A percentile compares a stretch with the other conserved stretches of the same genome.
Conservation (phyloP, 2,888 invertebrate species). For the Trimorus sp. region DNA sequence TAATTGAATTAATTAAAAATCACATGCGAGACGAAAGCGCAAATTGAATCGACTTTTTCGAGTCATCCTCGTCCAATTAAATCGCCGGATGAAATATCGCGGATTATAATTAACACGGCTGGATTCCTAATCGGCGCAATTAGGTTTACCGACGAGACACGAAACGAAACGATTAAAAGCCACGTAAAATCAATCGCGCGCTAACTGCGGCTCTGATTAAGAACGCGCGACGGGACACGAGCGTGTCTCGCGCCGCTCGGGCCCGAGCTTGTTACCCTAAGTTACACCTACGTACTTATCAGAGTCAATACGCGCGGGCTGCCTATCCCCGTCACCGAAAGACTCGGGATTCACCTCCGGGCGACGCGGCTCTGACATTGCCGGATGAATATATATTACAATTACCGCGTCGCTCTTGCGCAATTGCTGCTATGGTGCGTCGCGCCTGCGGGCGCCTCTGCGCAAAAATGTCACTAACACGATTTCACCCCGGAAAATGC, state of each 20-base stretch:
- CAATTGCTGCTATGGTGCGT: constrained; percentile 30
- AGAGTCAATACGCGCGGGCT: constrained; percentile 60
- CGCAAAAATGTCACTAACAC: constrained; percentile 46
- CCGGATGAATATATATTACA: constrained; percentile 66
- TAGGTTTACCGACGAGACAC: constrained; percentile 24
- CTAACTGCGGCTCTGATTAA: constrained; percentile 55
- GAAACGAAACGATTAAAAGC: constrained; percentile 9
- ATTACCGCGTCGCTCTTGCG: constrained; percentile 65
- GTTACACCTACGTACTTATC: constrained; percentile 72
- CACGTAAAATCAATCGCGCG: constrained; percentile 12
- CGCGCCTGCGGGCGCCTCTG: constrained; percentile 32
- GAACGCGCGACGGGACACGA: constrained; percentile 59
- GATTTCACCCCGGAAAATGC: constrained; percentile 56
- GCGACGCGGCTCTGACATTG: constrained; percentile 60
- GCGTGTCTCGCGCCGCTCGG: constrained; percentile 57
- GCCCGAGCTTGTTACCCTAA: constrained; percentile 70
- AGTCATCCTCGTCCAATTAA: too few relatives aligned
- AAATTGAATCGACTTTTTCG: too few relatives aligned
- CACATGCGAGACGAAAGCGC: too few relatives aligned
- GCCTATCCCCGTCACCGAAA: constrained; percentile 53
- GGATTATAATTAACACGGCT: too few relatives aligned
- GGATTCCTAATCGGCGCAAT: constrained; percentile 10
- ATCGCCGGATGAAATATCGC: too few relatives aligned
- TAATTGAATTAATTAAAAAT: too few relatives aligned
- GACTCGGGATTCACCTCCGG: constrained; percentile 43